Evolutionary conservation across 92 coral and sea anemone genomes (phyloP).

Genomic region (Paramuricea clavata): DNA sequence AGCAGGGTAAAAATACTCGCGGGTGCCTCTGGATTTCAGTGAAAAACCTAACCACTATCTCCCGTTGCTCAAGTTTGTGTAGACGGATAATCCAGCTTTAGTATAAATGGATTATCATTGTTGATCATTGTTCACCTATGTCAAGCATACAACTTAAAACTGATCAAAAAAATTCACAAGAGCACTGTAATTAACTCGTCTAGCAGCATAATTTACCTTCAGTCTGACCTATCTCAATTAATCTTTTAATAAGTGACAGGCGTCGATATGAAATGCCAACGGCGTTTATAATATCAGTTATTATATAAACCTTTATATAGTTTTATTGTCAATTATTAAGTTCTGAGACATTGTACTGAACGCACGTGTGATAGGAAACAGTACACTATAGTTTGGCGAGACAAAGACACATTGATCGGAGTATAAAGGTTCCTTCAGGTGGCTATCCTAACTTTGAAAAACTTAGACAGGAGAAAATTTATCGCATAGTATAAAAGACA

Average conservation of each 20-base stretch:
- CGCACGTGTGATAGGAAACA: neutral
- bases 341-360: neutral
- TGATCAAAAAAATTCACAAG: neutral
- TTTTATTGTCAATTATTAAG: neutral
- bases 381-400: neutral
- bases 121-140: no score
- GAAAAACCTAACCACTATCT: no score
- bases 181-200: neutral
- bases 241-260: neutral
- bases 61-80: no score
- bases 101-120: no score
- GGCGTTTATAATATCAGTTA: neutral
- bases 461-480: neutral
- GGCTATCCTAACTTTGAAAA: conserved; percentile 7
- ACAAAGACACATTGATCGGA: neutral
- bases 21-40: no score
- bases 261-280: neutral
- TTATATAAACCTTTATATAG: neutral
- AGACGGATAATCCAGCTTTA: no score
- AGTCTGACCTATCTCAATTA: neutral
- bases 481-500: neutral
- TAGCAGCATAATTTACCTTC: neutral
- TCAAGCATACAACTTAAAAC: no score
- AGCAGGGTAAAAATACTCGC: no score
- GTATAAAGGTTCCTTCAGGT: conserved; percentile 9